phyloP scores from a whole-genome alignment of 2,888 invertebrate genomes.

The Sturmia bella region DNA sequence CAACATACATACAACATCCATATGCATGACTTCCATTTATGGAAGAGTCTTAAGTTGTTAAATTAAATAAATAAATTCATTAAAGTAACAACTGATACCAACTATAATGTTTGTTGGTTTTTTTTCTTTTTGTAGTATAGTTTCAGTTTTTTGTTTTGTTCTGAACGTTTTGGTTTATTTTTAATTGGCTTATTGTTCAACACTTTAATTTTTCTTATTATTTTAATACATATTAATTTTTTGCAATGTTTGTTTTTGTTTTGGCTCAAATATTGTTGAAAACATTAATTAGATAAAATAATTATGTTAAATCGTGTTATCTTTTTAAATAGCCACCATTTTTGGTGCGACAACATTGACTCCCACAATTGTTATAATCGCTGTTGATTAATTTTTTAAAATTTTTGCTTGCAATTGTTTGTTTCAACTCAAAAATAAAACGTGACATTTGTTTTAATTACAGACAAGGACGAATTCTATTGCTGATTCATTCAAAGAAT shows the following conservation, averaged over 20 bases:
- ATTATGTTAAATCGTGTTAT: constrained; percentile 64
- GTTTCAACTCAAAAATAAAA: constrained; percentile 23
- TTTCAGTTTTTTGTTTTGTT: constrained; percentile 17
- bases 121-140: neutral
- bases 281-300: constrained; percentile 64
- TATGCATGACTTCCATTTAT: constrained; percentile 68
- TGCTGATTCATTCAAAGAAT: neutral
- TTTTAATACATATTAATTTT: neutral
- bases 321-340: constrained; percentile 41
- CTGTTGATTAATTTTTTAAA: constrained; percentile 25
- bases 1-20: constrained; percentile 56
- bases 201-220: constrained; percentile 9
- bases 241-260: neutral
- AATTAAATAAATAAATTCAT: constrained; percentile 65
- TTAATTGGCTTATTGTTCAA: constrained; percentile 68
- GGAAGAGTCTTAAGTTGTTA: constrained; percentile 63
- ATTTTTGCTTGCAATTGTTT: constrained; percentile 8
- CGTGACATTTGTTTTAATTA: constrained; percentile 40
- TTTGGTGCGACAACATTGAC: constrained; percentile 42
- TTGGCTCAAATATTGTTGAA: neutral
- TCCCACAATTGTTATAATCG: constrained; percentile 46
- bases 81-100: constrained; percentile 24
- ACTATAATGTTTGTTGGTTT: too few relatives aligned
- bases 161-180: constrained; percentile 50
- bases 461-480: constrained; percentile 33